phyloP scores from a whole-genome alignment of 2,888 invertebrate genomes.

The Ormyrus thymus region DNA sequence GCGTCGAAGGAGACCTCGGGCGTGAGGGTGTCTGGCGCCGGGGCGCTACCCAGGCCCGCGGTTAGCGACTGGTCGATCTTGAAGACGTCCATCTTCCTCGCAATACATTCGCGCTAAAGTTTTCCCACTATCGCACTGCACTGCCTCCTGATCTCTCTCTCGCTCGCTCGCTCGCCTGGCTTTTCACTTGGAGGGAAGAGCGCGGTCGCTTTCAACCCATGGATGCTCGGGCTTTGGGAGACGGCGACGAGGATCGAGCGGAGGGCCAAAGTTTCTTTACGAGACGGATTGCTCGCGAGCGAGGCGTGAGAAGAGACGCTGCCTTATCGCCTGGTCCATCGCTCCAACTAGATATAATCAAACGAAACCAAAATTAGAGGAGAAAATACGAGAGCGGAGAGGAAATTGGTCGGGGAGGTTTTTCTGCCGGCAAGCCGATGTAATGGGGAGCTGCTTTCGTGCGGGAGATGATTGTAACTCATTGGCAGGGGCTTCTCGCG shows the following conservation, averaged over 20 bases:
- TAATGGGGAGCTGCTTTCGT: too few species aligned
- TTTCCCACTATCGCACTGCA: too few species aligned
- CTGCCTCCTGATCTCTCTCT: too few species aligned
- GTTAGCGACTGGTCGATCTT: constrained; percentile 81
- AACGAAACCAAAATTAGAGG: constrained; percentile 60
- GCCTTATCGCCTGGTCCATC: constrained; percentile 65
- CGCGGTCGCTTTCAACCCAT: neutral
- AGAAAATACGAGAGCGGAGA: constrained; percentile 33
- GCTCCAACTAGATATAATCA: constrained; percentile 67
- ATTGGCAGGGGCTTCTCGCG: too few species aligned
- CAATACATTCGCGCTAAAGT: constrained; percentile 36
- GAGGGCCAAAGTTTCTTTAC: neutral
- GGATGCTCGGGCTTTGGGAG: too few species aligned
- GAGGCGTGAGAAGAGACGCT: neutral
- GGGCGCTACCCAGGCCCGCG: constrained; percentile 80
- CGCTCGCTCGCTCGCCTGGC: too few species aligned
- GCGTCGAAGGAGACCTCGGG: constrained; percentile 84
- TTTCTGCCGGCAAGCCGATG: too few species aligned
- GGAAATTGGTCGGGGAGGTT: too few species aligned
- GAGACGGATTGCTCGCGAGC: too few species aligned
- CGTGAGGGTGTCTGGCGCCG: constrained; percentile 79
- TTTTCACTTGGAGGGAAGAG: neutral
- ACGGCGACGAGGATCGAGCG: too few species aligned
- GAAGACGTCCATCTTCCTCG: constrained; percentile 82
- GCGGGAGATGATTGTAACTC: too few species aligned